These are phyloP conservation scores for Lepidochitona cinerea DNA, from an alignment of 2,888 invertebrate species.

Conservation along the genomic window DNA sequence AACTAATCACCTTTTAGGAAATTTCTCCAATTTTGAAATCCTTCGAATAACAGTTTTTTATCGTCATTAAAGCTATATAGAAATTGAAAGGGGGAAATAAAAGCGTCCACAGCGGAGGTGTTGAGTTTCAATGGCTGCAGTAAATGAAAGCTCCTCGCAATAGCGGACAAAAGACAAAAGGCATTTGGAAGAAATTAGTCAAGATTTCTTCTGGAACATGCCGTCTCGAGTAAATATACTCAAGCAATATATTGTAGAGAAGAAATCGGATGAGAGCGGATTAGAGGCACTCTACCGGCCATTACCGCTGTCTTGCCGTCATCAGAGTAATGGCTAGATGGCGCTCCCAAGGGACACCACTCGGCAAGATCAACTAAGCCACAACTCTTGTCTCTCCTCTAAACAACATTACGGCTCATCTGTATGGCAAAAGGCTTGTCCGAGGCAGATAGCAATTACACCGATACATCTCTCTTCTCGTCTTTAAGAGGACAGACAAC, in stretches of 20 bases:
- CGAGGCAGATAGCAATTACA: background rate
- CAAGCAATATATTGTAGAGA: background rate
- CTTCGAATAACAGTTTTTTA: too few relatives aligned
- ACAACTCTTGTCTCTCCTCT: background rate
- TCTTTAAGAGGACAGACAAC: too few relatives aligned
- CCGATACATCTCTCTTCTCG: background rate
- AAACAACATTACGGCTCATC: conserved; percentile 4
- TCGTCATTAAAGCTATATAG: too few relatives aligned
- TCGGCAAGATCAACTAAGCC: background rate
- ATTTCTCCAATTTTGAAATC: too few relatives aligned
- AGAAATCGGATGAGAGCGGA: conserved; percentile 1
- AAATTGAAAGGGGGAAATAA: too few relatives aligned
- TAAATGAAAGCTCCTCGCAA: background rate
- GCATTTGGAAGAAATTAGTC: conserved; percentile 1
- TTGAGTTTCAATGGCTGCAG: too few relatives aligned
- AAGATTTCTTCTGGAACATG: background rate
- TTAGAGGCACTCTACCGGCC: background rate
- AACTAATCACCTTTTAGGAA: too few relatives aligned
- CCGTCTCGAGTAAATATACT: background rate
- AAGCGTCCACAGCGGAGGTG: too few relatives aligned
- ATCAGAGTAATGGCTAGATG: background rate
- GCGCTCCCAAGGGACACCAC: background rate
- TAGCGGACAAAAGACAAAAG: background rate
- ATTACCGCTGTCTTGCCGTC: background rate
- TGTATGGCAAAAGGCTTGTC: background rate